Evolutionary conservation across 2,113 vertebrate genomes (phyloP).

Genomic region (Quiscalus mexicanus): DNA sequence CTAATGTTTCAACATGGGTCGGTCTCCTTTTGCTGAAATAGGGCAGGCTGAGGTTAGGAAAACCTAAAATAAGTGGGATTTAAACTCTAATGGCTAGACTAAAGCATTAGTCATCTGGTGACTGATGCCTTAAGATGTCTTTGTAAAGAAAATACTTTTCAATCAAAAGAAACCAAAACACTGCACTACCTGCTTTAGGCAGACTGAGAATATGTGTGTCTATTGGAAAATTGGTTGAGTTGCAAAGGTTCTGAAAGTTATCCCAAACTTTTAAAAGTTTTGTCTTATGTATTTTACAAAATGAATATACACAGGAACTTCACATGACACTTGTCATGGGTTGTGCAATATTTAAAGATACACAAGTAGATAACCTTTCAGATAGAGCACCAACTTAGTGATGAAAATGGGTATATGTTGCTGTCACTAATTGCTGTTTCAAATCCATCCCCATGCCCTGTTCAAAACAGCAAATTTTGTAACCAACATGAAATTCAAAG

Average conservation of each 20-base stretch:
- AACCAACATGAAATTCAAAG: neutral
- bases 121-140: neutral
- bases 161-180: neutral
- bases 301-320: neutral
- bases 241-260: neutral
- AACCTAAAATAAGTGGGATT: slow-evolving; percentile 64
- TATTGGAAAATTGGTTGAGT: neutral
- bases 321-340: neutral
- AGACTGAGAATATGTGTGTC: neutral
- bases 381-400: neutral
- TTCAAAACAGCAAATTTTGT: neutral
- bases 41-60: slow-evolving; percentile 35
- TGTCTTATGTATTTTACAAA: neutral
- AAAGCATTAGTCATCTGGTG: slow-evolving; percentile 3
- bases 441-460: neutral
- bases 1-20: neutral
- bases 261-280: neutral
- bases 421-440: neutral
- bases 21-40: slow-evolving; percentile 16
- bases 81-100: slow-evolving; percentile 26
- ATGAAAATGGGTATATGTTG: neutral
- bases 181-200: neutral
- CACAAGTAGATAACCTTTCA: neutral
- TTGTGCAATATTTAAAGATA: neutral
- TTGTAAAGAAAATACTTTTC: slow-evolving; percentile 4